Base-by-base conservation (phyloP, 2,113 vertebrate genomes). In the Erinaceus europaeus region DNA sequence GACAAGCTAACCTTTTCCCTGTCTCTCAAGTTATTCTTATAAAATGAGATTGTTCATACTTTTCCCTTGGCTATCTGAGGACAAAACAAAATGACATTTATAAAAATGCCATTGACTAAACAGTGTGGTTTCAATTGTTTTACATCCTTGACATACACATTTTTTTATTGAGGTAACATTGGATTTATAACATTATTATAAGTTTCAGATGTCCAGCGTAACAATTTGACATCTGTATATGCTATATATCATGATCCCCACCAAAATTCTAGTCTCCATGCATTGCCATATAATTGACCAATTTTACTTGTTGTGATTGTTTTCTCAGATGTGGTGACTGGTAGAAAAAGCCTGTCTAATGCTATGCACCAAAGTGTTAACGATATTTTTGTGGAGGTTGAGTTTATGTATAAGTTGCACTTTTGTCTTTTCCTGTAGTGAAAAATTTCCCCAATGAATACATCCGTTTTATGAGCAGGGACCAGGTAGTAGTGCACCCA, bases 341-440 rank as follows among this genome's bases (percentile, higher is more conserved):
- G 61, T 61, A 36, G 86, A 73, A 77, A 72, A 52, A 82, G 79
- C 20, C 3, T 52, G 27, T 59, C 8, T 46, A 74, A 72, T n/a
- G 50, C 59, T 36, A 23, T 65, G 46, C 4, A 65, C 52, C 48
- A 75, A 59, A 76, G 29, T 12, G 29, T 77, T 82, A 71, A 69
- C 48, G 27, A 48, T 44, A 14, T 57, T 72, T 89, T 83, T 32
- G 53, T n/a, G n/a, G 48, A 59, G 32, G 32, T 34, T 17, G 44
- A 32, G 72, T 62, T 85, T 64, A 57, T 52, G 40, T 50, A 61
- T 23, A 86, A 55, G 32, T 86, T 86, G 21, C 17, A 14, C 72
- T 29, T 62, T 74, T 67, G 38, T 85, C 50, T 14, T 72, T 88
- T 88, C 82, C 38, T 84, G 7, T 69, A 52, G 57, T 89, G 55